A percentile compares a stretch with the other conserved stretches of the same genome.
phyloP scores from a whole-genome alignment of 2,888 invertebrate species.

The Helicoverpa assulta region DNA sequence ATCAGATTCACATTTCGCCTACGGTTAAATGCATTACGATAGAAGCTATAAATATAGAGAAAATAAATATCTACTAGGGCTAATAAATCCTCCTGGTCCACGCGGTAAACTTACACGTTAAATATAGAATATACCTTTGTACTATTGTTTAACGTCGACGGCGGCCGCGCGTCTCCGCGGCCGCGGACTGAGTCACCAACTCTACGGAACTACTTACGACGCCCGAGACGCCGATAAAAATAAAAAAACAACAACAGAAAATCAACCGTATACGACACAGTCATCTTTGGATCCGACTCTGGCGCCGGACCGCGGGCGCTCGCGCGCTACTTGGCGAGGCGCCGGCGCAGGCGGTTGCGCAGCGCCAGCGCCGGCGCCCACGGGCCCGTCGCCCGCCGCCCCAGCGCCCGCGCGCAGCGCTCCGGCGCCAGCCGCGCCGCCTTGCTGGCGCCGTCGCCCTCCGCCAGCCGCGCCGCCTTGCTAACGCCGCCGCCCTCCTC shows the following conservation, averaged over 20 bases:
- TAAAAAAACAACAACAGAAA: slow-evolving; percentile 77
- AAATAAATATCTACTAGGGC: slow-evolving; percentile 87
- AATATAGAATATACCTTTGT: slow-evolving; percentile 86
- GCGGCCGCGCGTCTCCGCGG: slow-evolving; percentile 58
- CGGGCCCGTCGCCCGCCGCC: slow-evolving; percentile 84
- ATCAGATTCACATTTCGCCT: slow-evolving; percentile 82
- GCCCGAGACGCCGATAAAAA: slow-evolving; percentile 51
- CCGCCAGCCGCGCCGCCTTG: slow-evolving; percentile 65
- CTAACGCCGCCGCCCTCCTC: slow-evolving; percentile 59
- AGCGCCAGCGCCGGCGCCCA: slow-evolving; percentile 85
- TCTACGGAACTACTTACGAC: slow-evolving; percentile 49
- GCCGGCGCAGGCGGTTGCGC: slow-evolving; percentile 83
- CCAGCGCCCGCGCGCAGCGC: slow-evolving; percentile 71
- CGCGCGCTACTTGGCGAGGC: slow-evolving; percentile 81
- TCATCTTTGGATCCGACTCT: slow-evolving; percentile 82
- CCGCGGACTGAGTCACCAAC: slow-evolving; percentile 51
- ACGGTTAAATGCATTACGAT: slow-evolving; percentile 84
- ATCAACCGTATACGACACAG: slow-evolving; percentile 82
- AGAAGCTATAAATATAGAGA: slow-evolving; percentile 83
- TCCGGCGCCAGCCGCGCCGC: slow-evolving; percentile 64
- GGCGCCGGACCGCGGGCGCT: slow-evolving; percentile 70
- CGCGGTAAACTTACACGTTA: slow-evolving; percentile 85
- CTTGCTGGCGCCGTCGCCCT: slow-evolving; percentile 73
- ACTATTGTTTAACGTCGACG: slow-evolving; percentile 82
- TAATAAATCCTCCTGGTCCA: slow-evolving; percentile 86